Evolutionary conservation across 2,113 vertebrate species (phyloP), one percentile per base, ranked within the genome.

Genomic region (Oryzias woworae): DNA sequence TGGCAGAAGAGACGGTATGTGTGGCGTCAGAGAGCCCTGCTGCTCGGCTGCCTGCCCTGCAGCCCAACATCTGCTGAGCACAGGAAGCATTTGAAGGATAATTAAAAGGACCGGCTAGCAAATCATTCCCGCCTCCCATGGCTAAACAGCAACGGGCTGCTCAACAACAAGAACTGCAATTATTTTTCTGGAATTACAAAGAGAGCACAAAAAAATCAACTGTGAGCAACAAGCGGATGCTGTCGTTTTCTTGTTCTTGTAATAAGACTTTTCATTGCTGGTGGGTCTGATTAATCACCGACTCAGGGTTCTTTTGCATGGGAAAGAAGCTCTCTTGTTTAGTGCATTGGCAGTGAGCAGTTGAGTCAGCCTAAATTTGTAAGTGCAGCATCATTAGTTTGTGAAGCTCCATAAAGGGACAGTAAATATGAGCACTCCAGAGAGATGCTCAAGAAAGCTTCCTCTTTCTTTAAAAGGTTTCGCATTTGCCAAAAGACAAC

Each of bases 1-100:
- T 72, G 72, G 58, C 69, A 64, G 63, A 48, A 58, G 57, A 71
- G 62, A 60, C 44, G 49, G 36, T 36, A 36, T 36, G 36, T 36
- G 75, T 71, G 72, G 73, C 26, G 59, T 55, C 47, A 24, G 59
- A 66, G 70, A 80, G 64, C 56, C 83, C 80, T 77, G 84, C 83
- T 85, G 85, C 80, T 85, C 73, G 63, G 57, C 78, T 79, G 84
- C 83, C 75, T 90, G 88, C 86, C 86, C 87, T 23, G 73, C 83
- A 89, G 89, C 82, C 75, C 77, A 90, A 89, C 89, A 90, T 91
- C 89, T 92, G 89, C 85, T 83, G 84, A 84, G 77, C 50, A 76
- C 88, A 89, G 88, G 85, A 88, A 89, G 85, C 86, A 85, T 88
- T 90, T 77, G 86, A 86, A 82, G 88, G 87, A 89, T 90, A 91